phyloP scores from a whole-genome alignment of 2,797 vertebrate species.

The Loriculus beryllinus region DNA sequence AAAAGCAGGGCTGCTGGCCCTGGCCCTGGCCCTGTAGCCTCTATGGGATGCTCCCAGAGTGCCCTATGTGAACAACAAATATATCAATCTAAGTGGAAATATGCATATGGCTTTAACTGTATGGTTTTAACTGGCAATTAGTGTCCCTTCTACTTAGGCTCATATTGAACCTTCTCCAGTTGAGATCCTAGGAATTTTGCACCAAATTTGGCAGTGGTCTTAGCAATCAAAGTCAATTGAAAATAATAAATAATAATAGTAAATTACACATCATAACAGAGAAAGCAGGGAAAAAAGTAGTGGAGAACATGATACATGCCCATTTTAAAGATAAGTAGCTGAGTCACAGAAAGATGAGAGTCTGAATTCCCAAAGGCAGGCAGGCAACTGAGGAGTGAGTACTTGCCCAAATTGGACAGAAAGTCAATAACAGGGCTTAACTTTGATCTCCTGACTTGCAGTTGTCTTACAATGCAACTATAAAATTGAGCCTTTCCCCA shows the following conservation, averaged over 20 bases:
- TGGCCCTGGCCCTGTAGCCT: neutral
- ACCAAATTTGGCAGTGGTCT: neutral
- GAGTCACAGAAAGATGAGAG: neutral
- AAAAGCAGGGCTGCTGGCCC: neutral
- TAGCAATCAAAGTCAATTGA: neutral
- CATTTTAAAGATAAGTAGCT: constrained; percentile 6
- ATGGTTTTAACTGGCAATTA: neutral
- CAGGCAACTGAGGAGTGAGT: neutral
- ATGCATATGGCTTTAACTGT: neutral
- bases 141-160: neutral
- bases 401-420: constrained; percentile 3
- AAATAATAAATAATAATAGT: neutral
- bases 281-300: neutral
- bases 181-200: neutral
- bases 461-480: neutral
- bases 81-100: neutral
- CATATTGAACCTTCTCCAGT: neutral
- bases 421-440: constrained; percentile 46
- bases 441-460: constrained; percentile 35
- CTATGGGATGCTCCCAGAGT: neutral
- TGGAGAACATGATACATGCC: neutral
- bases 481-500: constrained; percentile 14
- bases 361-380: neutral
- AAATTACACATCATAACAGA: neutral
- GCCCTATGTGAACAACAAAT: neutral